Conservation (phyloP, 2,113 vertebrate genomes). For the Porphyrio hochstetteri region DNA sequence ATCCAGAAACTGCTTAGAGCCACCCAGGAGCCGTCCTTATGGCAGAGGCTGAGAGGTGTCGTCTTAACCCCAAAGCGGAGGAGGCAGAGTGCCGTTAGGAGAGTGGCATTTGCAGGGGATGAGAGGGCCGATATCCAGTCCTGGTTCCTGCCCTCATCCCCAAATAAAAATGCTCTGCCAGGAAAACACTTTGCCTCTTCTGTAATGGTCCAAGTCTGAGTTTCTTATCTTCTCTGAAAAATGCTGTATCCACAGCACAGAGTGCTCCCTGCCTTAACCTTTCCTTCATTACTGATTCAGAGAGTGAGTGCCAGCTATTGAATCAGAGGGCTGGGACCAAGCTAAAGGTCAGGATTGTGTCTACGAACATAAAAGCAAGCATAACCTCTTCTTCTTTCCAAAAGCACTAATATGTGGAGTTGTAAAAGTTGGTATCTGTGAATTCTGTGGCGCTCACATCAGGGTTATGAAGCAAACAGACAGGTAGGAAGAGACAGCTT, state of each 20-base stretch:
- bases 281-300: neutral
- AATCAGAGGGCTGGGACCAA: neutral
- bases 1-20: neutral
- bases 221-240: neutral
- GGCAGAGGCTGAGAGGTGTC: neutral
- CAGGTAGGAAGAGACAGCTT: neutral
- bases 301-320: neutral
- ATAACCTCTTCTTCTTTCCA: neutral
- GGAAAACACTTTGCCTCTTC: neutral
- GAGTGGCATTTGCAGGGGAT: neutral
- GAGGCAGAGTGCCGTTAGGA: neutral
- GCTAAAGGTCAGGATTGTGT: neutral
- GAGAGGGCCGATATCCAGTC: neutral
- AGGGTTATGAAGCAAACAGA: neutral
- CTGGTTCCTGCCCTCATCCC: accelerated
- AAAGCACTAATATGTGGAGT: neutral
- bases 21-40: accelerated
- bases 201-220: neutral
- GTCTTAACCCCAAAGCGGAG: neutral
- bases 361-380: neutral
- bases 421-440: neutral
- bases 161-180: neutral
- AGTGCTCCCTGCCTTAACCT: neutral
- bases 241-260: neutral
- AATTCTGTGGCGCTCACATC: neutral